These are phyloP conservation scores for Calyptomena viridis DNA, from an alignment of 2,113 vertebrate genomes.

Conservation along the genomic window DNA sequence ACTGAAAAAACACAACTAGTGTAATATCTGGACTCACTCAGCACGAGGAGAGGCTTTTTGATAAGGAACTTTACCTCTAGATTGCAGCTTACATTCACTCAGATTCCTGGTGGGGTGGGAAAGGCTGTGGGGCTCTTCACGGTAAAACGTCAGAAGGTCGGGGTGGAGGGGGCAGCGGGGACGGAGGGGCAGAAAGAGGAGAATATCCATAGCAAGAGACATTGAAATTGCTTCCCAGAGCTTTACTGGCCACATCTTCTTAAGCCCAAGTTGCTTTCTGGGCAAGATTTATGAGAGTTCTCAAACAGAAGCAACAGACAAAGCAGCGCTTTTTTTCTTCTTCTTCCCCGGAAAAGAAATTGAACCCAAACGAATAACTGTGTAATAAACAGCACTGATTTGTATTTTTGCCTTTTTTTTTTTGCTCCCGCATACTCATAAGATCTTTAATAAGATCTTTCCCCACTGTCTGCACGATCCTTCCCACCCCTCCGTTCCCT, in stretches of 20 bases:
- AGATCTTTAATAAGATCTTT: not conserved
- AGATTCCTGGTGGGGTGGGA: conserved; percentile 48
- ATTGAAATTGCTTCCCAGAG: conserved; percentile 24
- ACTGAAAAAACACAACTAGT: conserved; percentile 7
- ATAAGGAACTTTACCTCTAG: conserved; percentile 49
- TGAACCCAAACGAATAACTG: conserved; percentile 45
- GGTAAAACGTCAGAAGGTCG: conserved; percentile 25
- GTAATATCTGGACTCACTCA: conserved; percentile 13
- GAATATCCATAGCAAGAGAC: conserved; percentile 1
- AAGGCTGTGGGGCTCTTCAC: conserved; percentile 59
- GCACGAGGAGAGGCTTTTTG: not conserved
- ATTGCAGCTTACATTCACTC: conserved; percentile 28
- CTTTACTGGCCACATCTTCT: not conserved
- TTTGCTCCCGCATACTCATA: not conserved
- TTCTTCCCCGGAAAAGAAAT: conserved; percentile 44
- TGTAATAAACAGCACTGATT: not conserved
- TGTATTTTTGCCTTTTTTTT: not conserved
- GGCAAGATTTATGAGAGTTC: conserved; percentile 73
- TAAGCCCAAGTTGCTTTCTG: conserved; percentile 61
- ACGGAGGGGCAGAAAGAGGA: conserved; percentile 25
- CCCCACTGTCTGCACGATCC: not conserved
- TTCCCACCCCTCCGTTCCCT: not conserved
- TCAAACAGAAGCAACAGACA: conserved; percentile 70
- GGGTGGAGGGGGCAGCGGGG: not conserved
- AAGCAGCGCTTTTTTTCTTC: conserved; percentile 17